Percentiles rank a stretch among this genome's conserved stretches.
Conservation (phyloP, 2,797 vertebrate genomes). For the Hydrolagus colliei region DNA sequence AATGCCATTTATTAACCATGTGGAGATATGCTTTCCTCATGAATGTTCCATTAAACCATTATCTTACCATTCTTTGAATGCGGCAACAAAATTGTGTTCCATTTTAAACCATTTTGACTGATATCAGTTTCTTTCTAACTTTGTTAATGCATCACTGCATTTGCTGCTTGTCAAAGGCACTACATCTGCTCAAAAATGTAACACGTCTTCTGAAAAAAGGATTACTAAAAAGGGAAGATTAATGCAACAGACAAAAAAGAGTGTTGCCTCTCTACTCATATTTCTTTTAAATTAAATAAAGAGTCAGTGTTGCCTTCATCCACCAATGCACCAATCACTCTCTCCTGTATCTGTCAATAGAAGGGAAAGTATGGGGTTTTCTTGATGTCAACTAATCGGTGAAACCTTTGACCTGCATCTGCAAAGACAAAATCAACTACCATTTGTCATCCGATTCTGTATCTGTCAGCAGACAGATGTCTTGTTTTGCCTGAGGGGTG, state of each 20-base stretch:
- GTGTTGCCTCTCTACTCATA: background rate
- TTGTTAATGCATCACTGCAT: background rate
- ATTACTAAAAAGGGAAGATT: background rate
- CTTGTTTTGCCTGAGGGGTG: constrained; percentile 43
- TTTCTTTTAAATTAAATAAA: constrained; percentile 47
- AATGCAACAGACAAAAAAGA: constrained; percentile 8
- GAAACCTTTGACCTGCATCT: constrained; percentile 50
- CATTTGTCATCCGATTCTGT: constrained; percentile 58
- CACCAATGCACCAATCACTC: constrained; percentile 51
- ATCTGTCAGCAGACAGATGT: constrained; percentile 59
- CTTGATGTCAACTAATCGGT: constrained; percentile 44
- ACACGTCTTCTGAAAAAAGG: background rate
- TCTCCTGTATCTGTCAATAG: constrained; percentile 43
- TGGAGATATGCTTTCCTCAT: background rate
- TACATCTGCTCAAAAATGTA: constrained; percentile 2
- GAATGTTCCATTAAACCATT: background rate
- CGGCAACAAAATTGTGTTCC: background rate
- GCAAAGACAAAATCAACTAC: constrained; percentile 39
- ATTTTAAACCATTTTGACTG: background rate
- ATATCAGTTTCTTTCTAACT: background rate
- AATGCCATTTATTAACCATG: background rate
- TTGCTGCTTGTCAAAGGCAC: background rate
- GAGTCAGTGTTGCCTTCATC: constrained; percentile 46
- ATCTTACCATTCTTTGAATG: background rate
- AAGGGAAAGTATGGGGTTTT: constrained; percentile 43